These are phyloP conservation scores for Zaprionus camerounensis DNA, from an alignment of 1,140 invertebrate genomes.

Conservation along the genomic window DNA sequence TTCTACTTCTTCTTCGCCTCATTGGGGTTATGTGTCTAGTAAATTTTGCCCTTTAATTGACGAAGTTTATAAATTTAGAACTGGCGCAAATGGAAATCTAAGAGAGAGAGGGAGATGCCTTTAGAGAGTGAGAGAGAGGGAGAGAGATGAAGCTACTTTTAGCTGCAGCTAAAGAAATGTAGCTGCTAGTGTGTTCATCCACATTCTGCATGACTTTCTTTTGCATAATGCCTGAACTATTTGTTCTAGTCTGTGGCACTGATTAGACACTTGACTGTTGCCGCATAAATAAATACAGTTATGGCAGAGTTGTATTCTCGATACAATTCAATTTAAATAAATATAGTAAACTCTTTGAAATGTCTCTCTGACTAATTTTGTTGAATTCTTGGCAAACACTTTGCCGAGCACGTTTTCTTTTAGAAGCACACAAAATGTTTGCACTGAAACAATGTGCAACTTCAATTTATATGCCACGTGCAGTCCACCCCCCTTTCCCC, in stretches of 20 bases:
- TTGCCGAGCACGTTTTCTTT: constrained; percentile 11
- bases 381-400: not conserved
- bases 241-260: not conserved
- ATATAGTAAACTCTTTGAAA: not conserved
- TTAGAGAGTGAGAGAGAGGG: too few relatives aligned
- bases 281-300: not conserved
- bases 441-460: constrained; percentile 9
- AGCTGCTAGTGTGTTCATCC: too few relatives aligned
- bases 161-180: too few relatives aligned
- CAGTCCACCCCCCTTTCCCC: not conserved
- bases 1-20: not conserved
- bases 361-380: not conserved
- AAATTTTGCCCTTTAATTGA: constrained; percentile 1
- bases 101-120: too few relatives aligned
- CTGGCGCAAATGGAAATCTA: not conserved
- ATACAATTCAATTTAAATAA: constrained; percentile 2
- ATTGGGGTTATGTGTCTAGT: constrained; percentile 8
- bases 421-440: constrained; percentile 7
- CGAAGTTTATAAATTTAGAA: constrained; percentile 6
- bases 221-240: not conserved
- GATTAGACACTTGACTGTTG: constrained; percentile 1
- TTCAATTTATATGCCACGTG: constrained; percentile 1
- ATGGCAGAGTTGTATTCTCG: too few relatives aligned
- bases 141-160: not conserved
- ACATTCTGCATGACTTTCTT: not conserved